These are phyloP conservation scores for Caerostris extrusa DNA, from an alignment of 1,140 invertebrate species.

Conservation along the genomic window DNA sequence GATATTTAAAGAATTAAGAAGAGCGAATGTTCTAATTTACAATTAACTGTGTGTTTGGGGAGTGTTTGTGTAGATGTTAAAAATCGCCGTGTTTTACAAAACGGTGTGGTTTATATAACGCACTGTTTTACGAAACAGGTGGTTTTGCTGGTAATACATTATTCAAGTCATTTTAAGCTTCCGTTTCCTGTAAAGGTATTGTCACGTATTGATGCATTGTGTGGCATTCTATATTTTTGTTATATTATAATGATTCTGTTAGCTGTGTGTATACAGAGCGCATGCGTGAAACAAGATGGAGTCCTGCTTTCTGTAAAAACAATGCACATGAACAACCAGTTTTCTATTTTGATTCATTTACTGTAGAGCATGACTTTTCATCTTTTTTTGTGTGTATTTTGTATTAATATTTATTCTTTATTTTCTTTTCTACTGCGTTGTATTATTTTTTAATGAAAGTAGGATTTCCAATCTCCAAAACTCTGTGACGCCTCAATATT, in stretches of 20 bases:
- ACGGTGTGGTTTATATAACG: background rate
- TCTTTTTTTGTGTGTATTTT: background rate
- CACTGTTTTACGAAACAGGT: background rate
- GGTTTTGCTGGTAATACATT: slow-evolving; percentile 65
- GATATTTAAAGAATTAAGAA: slow-evolving; percentile 15
- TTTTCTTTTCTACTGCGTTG: background rate
- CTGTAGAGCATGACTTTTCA: background rate
- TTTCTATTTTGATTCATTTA: background rate
- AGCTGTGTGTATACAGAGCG: slow-evolving; percentile 9
- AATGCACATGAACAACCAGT: slow-evolving; percentile 18
- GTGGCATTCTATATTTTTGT: slow-evolving; percentile 72
- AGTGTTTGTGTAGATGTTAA: slow-evolving; percentile 66
- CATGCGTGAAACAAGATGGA: background rate
- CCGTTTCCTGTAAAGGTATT: slow-evolving; percentile 67
- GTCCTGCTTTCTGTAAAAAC: background rate
- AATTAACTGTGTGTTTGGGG: slow-evolving; percentile 66
- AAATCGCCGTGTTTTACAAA: slow-evolving; percentile 55
- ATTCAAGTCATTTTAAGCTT: slow-evolving; percentile 71
- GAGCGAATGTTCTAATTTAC: slow-evolving; percentile 22
- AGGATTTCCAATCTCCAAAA: background rate
- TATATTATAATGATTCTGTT: slow-evolving; percentile 67
- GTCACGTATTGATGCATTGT: slow-evolving; percentile 60
- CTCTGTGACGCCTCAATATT: slow-evolving; percentile 14
- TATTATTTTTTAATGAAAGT: background rate
- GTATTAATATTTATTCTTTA: slow-evolving; percentile 16